phyloP scores from a whole-genome alignment of 2,888 invertebrate species.

The Drosophila gaucha region DNA sequence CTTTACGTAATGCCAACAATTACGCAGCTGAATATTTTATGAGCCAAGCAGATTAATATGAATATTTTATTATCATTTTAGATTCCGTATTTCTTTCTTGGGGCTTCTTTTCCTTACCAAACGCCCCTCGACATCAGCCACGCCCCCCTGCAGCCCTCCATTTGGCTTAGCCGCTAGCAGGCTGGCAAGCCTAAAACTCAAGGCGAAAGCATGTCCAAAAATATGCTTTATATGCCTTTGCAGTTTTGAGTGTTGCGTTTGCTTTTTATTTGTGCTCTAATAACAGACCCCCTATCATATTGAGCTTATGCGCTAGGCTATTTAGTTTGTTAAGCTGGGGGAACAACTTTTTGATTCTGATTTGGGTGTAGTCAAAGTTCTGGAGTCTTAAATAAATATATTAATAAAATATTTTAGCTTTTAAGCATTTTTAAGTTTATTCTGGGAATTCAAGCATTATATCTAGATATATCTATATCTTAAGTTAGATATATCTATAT shows the following conservation, averaged over 20 bases:
- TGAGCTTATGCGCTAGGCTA: background rate
- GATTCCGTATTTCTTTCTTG: constrained; percentile 68
- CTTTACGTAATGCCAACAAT: constrained; percentile 76
- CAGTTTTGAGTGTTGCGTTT: constrained; percentile 38
- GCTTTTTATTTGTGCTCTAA: constrained; percentile 12
- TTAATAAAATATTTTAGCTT: too few relatives aligned
- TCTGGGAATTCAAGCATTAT: too few relatives aligned
- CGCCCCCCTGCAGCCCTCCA: constrained; percentile 13
- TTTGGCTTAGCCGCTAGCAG: constrained; percentile 30
- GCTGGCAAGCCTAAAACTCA: constrained; percentile 55
- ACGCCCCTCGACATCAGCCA: background rate
- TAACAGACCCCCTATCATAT: background rate
- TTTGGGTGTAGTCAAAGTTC: too few relatives aligned
- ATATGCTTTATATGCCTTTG: constrained; percentile 74
- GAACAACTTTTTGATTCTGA: background rate
- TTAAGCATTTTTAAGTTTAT: too few relatives aligned
- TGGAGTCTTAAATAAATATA: too few relatives aligned
- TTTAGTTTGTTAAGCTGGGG: background rate
- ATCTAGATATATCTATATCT: too few relatives aligned
- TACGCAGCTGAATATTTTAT: constrained; percentile 80
- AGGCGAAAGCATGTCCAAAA: constrained; percentile 66
- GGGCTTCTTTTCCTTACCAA: constrained; percentile 3
- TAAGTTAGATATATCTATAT: too few relatives aligned
- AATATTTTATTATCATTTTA: constrained; percentile 82
- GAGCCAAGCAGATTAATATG: constrained; percentile 81